phyloP scores from a whole-genome alignment of 2,888 invertebrate genomes.

The Opisthograptis luteolata region DNA sequence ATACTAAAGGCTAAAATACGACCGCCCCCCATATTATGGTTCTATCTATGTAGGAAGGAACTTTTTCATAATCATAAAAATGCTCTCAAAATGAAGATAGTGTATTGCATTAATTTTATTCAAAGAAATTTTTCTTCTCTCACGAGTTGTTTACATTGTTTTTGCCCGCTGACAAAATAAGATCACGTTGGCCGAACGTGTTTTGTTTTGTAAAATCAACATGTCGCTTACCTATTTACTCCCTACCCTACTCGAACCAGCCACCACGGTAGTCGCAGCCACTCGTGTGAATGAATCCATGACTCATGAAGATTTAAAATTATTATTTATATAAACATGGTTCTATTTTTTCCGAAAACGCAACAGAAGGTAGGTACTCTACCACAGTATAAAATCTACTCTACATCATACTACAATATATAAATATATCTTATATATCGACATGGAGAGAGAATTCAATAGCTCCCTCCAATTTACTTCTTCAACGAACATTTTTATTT shows the following conservation, averaged over 20 bases:
- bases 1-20: too few relatives aligned
- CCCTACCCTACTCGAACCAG: neutral
- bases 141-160: slow-evolving; percentile 1
- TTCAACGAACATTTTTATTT: neutral
- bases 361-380: too few relatives aligned
- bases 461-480: neutral
- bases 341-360: too few relatives aligned
- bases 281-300: neutral
- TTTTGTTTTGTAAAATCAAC: slow-evolving; percentile 18
- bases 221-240: too few relatives aligned
- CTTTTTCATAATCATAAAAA: slow-evolving; percentile 6
- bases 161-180: slow-evolving; percentile 12
- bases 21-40: too few relatives aligned
- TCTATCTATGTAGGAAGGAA: too few relatives aligned
- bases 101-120: slow-evolving; percentile 10
- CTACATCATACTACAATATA: too few relatives aligned
- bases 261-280: neutral
- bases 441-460: neutral
- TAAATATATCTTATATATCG: too few relatives aligned
- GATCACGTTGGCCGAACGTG: slow-evolving; percentile 6
- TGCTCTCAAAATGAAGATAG: slow-evolving; percentile 16
- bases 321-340: too few relatives aligned
- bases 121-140: slow-evolving; percentile 3
- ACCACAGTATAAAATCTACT: too few relatives aligned
- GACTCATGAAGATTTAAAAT: too few relatives aligned